Evolutionary conservation across 2,797 vertebrate genomes (phyloP), one percentile per base, ranked within the genome.

Genomic region (Acipenser oxyrinchus): DNA sequence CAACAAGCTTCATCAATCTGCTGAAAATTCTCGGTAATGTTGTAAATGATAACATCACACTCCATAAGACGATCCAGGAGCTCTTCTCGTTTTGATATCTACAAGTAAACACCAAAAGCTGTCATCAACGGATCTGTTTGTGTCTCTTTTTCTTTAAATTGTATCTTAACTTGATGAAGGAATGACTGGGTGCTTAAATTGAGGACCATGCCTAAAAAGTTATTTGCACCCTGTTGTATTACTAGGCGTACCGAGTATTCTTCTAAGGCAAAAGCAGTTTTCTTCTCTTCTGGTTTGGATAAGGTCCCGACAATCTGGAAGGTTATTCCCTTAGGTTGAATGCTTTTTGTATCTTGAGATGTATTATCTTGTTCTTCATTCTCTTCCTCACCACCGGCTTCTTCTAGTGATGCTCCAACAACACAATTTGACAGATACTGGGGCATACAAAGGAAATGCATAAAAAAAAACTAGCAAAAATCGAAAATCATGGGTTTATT

Each of bases 31-130:
- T 96, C 93, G 2, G 81, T 90, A 73, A 98, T 88, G 74, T 96
- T 93, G 71, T 96, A 99, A 67, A 98, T 74, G 0, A 98, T 68
- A 2, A 94, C 70, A 0, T 97, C 91, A 64, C 93, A 96, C 11
- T 85, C 83, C 85, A 93, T 77, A 68, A 98, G 80, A 48, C 75
- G 87, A 13, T 62, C 51, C 49, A 96, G 81, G 0, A 96, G 88
- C 8, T 89, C 77, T 0, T 90, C 80, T 69, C 13, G 83, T 66
- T 77, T 70, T 60, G 79, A 57, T 1, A 67, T 68, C 95, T 99
- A 71, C 4, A 70, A 80, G 69, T 7, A 78, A 72, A 71, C 10
- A 68, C 50, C 11, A 64, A 10, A 61, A 67, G 15, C 6, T 67
- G 11, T 15, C 8, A 49, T 55, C 0, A 9, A 10, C 8, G 37